Evolutionary conservation across 2,113 vertebrate genomes (phyloP).

Genomic region (Paracanthobrama guichenoti): DNA sequence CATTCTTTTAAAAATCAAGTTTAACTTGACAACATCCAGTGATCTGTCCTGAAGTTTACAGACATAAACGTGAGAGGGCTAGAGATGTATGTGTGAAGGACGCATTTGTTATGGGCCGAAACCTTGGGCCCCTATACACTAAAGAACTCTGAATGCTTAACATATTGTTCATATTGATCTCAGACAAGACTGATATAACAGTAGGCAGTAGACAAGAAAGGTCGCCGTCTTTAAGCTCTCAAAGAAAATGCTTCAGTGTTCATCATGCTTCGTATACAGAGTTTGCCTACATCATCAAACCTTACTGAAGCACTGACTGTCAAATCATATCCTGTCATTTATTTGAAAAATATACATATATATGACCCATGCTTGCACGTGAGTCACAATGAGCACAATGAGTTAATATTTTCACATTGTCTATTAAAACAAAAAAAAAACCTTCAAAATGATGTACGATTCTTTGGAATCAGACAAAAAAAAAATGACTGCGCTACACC

Average conservation of each 20-base stretch:
- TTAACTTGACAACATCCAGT: neutral
- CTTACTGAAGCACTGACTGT: neutral
- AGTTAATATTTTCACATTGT: no score
- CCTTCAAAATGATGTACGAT: no score
- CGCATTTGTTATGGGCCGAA: slow-evolving; percentile 8
- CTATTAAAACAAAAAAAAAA: no score
- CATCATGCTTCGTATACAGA: neutral
- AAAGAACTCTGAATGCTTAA: slow-evolving; percentile 35
- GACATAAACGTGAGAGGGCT: neutral
- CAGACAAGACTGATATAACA: slow-evolving; percentile 31
- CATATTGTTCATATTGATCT: slow-evolving; percentile 42
- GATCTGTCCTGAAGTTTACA: neutral
- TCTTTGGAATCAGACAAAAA: no score
- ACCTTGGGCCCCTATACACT: slow-evolving; percentile 13
- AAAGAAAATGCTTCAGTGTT: neutral
- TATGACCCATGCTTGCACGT: no score
- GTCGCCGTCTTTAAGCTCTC: neutral
- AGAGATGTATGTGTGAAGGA: slow-evolving; percentile 13
- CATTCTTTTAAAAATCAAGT: neutral
- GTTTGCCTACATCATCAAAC: neutral
- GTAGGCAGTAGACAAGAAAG: slow-evolving; percentile 28
- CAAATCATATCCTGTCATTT: neutral
- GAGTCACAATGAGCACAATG: no score
- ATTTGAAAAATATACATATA: no score
- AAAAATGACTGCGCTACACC: no score